Conservation (phyloP, 2,113 vertebrate species). For the Mirza zaza region DNA sequence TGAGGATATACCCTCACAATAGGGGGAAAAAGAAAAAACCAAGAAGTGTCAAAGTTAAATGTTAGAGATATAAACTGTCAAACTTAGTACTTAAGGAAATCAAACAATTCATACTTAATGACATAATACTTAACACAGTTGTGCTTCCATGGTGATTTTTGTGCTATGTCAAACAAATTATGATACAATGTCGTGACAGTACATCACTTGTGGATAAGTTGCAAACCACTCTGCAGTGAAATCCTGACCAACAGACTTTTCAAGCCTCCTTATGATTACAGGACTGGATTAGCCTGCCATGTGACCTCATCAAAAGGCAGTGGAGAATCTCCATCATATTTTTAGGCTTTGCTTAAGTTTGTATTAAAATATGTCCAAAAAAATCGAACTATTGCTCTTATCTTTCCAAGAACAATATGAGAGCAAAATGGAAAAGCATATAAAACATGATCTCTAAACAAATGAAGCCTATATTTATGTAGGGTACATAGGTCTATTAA, state of each 20-base stretch:
- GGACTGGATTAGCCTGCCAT: background rate
- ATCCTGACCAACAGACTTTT: background rate
- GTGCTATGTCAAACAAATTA: background rate
- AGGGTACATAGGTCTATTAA: background rate
- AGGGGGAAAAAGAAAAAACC: no score
- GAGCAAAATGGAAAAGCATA: background rate
- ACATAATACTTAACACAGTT: no score
- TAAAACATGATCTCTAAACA: slow-evolving; percentile 40
- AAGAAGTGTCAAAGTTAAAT: no score
- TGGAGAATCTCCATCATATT: background rate
- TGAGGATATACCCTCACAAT: no score
- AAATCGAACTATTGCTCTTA: background rate
- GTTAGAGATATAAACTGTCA: no score
- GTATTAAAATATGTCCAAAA: background rate
- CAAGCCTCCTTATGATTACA: background rate
- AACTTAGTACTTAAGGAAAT: no score
- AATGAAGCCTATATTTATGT: background rate
- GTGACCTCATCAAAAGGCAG: background rate
- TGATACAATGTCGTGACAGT: background rate
- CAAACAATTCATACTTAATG: no score
- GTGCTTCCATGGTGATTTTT: background rate
- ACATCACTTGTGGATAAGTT: background rate
- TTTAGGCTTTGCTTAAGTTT: slow-evolving; percentile 2
- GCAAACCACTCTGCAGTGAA: background rate
- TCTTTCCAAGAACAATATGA: background rate